Percentiles rank a stretch among this genome's conserved stretches.
phyloP scores from a whole-genome alignment of 2,888 invertebrate genomes.

The Synergus gifuensis region DNA sequence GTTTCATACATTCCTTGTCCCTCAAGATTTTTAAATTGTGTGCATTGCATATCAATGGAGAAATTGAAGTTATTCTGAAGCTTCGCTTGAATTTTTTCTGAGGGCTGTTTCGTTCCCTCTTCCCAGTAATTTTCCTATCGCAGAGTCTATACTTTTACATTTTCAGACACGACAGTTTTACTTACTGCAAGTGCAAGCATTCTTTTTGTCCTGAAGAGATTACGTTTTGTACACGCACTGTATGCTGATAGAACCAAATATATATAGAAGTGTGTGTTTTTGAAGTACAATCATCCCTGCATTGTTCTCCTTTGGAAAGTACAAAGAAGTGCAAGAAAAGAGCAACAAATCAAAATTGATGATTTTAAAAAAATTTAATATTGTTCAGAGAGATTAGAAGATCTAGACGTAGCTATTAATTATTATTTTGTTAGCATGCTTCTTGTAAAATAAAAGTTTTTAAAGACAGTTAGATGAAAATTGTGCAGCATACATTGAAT shows the following conservation, averaged over 20 bases:
- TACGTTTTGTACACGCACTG: not conserved
- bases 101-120: not conserved
- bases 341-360: not conserved
- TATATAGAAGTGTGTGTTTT: not conserved
- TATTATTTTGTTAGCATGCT: not conserved
- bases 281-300: not conserved
- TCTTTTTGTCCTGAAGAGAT: conserved; percentile 9
- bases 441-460: not conserved
- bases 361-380: not conserved
- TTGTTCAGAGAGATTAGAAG: too few relatives aligned
- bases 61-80: not conserved
- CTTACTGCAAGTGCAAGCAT: conserved; percentile 30
- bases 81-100: not conserved
- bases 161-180: not conserved
- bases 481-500: not conserved
- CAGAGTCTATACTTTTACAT: not conserved
- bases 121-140: not conserved
- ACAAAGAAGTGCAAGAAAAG: not conserved
- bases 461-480: not conserved
- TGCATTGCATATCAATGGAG: not conserved
- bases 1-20: not conserved
- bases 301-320: not conserved
- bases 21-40: not conserved
- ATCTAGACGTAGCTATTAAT: not conserved
- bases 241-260: not conserved